A percentile compares a stretch with the other conserved stretches of the same genome.
Evolutionary conservation across 1,140 invertebrate species (phyloP).

Genomic region (Brachionus plicatilis): DNA sequence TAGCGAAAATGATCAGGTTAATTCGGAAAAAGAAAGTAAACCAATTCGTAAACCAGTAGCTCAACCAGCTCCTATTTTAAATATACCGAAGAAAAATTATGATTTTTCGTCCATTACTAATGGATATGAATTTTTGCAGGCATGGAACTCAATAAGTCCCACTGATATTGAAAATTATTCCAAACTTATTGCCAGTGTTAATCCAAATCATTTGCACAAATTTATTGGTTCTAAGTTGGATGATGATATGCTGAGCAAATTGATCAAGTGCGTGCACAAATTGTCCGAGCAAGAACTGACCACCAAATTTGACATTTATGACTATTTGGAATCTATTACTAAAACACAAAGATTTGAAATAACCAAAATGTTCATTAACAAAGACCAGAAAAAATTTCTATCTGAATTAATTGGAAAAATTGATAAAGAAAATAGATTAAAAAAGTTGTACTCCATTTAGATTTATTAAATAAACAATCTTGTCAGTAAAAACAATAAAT

Average conservation of each 20-base stretch:
- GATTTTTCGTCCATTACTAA: conserved; percentile 17
- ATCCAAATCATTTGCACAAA: conserved; percentile 21
- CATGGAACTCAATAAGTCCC: conserved; percentile 35
- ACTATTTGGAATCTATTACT: conserved; percentile 12
- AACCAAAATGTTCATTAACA: conserved; percentile 18
- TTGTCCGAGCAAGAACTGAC: not conserved
- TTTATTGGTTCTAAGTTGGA: conserved; percentile 35
- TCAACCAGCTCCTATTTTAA: not conserved
- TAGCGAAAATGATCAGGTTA: not conserved
- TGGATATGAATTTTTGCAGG: conserved; percentile 37
- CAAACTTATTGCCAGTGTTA: not conserved
- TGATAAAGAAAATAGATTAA: not conserved
- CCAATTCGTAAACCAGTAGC: not conserved
- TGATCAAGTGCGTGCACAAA: not conserved
- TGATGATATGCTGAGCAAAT: conserved; percentile 36
- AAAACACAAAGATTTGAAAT: conserved; percentile 29
- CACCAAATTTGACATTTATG: not conserved
- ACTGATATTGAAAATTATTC: not conserved
- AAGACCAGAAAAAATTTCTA: conserved; percentile 13
- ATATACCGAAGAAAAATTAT: not conserved
- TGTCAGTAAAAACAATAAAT: not conserved
- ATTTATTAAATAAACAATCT: not conserved
- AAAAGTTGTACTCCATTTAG: conserved; percentile 3
- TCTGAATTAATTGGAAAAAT: not conserved
- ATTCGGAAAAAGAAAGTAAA: not conserved